A percentile compares a stretch with the other conserved stretches of the same genome.
phyloP scores from a whole-genome alignment of 92 coral and sea anemone species.

The Blastomussa wellsi region DNA sequence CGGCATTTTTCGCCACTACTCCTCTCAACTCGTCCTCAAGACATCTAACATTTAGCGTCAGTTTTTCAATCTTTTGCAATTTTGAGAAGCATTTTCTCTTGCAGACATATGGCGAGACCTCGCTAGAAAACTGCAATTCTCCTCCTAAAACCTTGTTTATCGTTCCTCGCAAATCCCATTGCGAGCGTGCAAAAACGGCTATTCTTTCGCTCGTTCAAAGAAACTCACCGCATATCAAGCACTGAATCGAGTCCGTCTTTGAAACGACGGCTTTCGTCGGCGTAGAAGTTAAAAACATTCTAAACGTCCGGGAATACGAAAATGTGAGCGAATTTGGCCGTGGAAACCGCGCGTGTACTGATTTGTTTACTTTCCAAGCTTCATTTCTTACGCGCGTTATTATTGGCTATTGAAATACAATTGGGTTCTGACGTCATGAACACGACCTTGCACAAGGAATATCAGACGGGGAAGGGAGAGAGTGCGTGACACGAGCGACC shows the following conservation, averaged over 20 bases:
- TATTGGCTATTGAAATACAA: background rate
- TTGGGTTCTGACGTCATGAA: background rate
- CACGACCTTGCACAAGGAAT: background rate
- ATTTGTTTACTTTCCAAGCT: background rate
- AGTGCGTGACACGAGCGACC: background rate
- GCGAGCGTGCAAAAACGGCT: constrained; percentile 36
- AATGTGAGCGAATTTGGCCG: background rate
- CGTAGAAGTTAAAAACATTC: constrained; percentile 12
- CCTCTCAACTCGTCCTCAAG: constrained; percentile 12
- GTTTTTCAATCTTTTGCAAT: constrained; percentile 1
- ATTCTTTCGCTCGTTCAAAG: constrained; percentile 14
- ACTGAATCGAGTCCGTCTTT: background rate
- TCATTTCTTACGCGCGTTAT: background rate
- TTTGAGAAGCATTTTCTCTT: constrained; percentile 7
- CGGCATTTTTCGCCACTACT: background rate
- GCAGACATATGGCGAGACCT: background rate
- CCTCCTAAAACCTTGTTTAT: background rate
- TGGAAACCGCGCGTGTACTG: background rate
- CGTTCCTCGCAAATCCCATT: background rate
- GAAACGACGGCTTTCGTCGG: background rate
- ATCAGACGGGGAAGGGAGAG: constrained; percentile 9
- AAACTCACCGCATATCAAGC: constrained; percentile 20
- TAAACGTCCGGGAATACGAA: background rate
- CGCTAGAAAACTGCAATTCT: background rate
- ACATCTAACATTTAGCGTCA: background rate